A percentile compares a stretch with the other conserved stretches of the same genome.
phyloP scores from a whole-genome alignment of 2,113 vertebrate species.

The Crotalus tigris region DNA sequence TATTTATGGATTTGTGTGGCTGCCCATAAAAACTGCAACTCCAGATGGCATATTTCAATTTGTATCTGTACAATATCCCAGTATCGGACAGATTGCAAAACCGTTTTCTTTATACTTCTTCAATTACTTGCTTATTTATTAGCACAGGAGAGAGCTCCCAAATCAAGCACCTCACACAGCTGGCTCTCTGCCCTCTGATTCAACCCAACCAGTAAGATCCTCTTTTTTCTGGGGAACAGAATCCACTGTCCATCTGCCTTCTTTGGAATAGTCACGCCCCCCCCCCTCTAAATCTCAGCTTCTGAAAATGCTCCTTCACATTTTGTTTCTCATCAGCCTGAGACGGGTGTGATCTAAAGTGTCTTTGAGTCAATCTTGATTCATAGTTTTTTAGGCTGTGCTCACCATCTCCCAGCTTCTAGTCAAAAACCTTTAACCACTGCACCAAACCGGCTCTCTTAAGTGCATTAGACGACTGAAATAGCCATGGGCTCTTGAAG shows the following conservation, averaged over 20 bases:
- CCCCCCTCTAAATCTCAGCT: not conserved
- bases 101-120: not conserved
- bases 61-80: conserved; percentile 9
- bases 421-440: not conserved
- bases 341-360: not conserved
- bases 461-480: not conserved
- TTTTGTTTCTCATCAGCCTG: not conserved
- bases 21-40: not conserved
- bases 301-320: not conserved
- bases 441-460: not conserved
- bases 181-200: not conserved
- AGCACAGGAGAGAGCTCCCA: not conserved
- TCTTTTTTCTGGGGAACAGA: not conserved
- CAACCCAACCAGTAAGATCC: not conserved
- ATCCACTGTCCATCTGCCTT: not conserved
- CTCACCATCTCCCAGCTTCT: not conserved
- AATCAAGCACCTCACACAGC: not conserved
- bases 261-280: not conserved
- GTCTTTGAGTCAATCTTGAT: not conserved
- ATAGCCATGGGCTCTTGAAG: not conserved
- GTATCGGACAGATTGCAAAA: not conserved
- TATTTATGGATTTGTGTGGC: not conserved
- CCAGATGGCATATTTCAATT: conserved; percentile 40
- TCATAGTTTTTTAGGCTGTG: not conserved
- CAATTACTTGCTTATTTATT: not conserved